Conservation (phyloP, 2,888 invertebrate species). For the Catocala nupta region DNA sequence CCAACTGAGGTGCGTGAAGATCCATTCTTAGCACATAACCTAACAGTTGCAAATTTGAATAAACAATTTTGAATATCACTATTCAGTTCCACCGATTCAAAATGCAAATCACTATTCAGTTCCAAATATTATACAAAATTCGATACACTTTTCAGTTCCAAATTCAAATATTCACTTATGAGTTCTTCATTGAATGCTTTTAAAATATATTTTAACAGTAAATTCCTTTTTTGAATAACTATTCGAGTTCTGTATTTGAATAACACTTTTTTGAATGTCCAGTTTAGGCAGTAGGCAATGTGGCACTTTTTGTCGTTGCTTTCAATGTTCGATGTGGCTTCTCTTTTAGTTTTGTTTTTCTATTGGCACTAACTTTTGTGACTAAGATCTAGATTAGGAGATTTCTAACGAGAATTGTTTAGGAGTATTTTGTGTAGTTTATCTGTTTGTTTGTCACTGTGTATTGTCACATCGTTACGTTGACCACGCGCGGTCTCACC, state of each 20-base stretch:
- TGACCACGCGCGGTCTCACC: constrained; percentile 54
- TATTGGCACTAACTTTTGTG: constrained; percentile 66
- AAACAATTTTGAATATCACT: constrained; percentile 21
- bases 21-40: constrained; percentile 72
- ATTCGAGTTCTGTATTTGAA: background rate
- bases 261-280: constrained; percentile 21
- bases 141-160: constrained; percentile 24
- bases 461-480: constrained; percentile 68
- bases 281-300: constrained; percentile 30
- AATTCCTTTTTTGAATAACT: constrained; percentile 6
- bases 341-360: constrained; percentile 48
- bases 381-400: constrained; percentile 50
- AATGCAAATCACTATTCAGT: constrained; percentile 10
- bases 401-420: constrained; percentile 57
- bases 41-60: constrained; percentile 25
- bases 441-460: constrained; percentile 49
- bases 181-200: background rate
- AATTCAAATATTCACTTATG: constrained; percentile 15
- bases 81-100: constrained; percentile 1
- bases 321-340: constrained; percentile 60
- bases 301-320: constrained; percentile 66
- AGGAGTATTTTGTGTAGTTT: constrained; percentile 67
- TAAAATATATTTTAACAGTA: background rate
- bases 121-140: constrained; percentile 21
- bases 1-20: constrained; percentile 80